A percentile compares a stretch with the other conserved stretches of the same genome.
Evolutionary conservation across 2,113 vertebrate species (phyloP).

Genomic region (Halcyon senegalensis): DNA sequence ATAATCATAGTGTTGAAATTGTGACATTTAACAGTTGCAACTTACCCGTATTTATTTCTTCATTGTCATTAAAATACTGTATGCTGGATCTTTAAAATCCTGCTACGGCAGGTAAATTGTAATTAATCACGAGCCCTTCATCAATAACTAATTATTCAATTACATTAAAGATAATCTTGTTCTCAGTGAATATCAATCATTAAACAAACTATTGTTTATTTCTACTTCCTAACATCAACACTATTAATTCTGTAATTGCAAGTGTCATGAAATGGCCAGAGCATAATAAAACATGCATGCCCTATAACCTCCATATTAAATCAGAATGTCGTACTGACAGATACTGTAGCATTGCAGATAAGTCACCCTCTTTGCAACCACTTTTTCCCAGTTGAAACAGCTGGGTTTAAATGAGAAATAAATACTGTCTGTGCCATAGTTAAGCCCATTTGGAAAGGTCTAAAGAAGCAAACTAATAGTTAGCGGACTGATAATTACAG

Average conservation of each 20-base stretch:
- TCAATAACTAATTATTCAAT: conserved; percentile 63
- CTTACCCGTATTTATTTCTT: not conserved
- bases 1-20: not conserved
- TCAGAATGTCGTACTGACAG: conserved; percentile 30
- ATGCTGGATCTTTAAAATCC: conserved; percentile 3
- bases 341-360: not conserved
- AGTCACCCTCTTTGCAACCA: conserved; percentile 9
- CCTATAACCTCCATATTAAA: conserved; percentile 35
- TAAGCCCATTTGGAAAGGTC: not conserved
- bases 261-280: conserved; percentile 28
- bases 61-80: conserved; percentile 6
- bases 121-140: conserved; percentile 47
- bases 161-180: conserved; percentile 51
- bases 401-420: not conserved
- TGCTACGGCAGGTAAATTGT: conserved; percentile 19
- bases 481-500: conserved; percentile 37
- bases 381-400: not conserved
- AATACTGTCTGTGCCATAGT: not conserved
- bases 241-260: conserved; percentile 56
- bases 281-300: conserved; percentile 38
- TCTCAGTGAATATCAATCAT: conserved; percentile 53
- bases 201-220: conserved; percentile 42
- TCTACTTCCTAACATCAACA: conserved; percentile 35
- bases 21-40: not conserved
- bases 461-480: conserved; percentile 4